Evolutionary conservation across 2,888 invertebrate genomes (phyloP).

Genomic region (Drosophila helvetica): DNA sequence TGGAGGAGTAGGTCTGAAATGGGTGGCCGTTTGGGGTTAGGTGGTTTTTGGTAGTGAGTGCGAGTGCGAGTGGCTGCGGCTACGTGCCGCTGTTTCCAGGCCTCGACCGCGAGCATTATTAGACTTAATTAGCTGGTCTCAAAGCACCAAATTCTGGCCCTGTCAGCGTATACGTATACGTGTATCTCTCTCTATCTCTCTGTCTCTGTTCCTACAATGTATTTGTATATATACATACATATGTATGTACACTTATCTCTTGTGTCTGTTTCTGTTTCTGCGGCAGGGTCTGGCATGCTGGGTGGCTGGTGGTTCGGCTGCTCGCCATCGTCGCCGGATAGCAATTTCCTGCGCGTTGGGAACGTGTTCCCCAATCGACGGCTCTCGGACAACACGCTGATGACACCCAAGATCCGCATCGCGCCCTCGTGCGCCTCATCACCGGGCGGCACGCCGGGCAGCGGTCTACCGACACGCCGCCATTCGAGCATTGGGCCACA

Average conservation of each 20-base stretch:
- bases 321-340: constrained; percentile 92
- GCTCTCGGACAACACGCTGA: constrained; percentile 95
- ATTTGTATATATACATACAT: neutral
- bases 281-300: constrained; percentile 86
- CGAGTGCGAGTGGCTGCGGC: constrained; percentile 2
- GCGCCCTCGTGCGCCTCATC: constrained; percentile 95
- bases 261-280: neutral
- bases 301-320: constrained; percentile 94
- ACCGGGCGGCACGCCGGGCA: constrained; percentile 88
- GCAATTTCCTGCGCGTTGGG: constrained; percentile 93
- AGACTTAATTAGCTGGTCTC: constrained; percentile 60
- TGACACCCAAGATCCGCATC: constrained; percentile 94
- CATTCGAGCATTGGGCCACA: constrained; percentile 97
- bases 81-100: constrained; percentile 24
- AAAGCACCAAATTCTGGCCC: neutral
- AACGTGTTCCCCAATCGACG: constrained; percentile 93
- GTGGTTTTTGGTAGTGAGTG: constrained; percentile 28
- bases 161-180: constrained; percentile 3
- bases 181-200: neutral
- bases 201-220: neutral
- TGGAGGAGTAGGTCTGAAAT: neutral
- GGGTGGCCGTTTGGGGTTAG: constrained; percentile 7
- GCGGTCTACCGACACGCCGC: constrained; percentile 91
- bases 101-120: constrained; percentile 41
- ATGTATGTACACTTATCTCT: constrained; percentile 3